Evolutionary conservation across 2,888 invertebrate species (phyloP), one percentile per base, ranked within the genome.

Genomic region (Acanthopleura granulata): DNA sequence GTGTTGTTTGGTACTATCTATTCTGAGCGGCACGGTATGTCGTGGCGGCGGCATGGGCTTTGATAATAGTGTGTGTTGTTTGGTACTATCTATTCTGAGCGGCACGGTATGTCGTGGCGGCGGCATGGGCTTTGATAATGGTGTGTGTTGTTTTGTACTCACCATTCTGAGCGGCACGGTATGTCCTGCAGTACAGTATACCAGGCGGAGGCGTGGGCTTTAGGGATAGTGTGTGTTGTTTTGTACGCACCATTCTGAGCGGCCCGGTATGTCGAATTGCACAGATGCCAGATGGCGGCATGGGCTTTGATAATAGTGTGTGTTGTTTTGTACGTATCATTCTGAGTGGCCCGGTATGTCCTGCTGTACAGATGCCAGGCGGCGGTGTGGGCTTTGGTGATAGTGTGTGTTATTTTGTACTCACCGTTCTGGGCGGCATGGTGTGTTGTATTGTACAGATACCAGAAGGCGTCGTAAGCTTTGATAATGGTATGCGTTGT

Each of bases 141-240:
- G 93, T 93, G 84, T 0, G 91, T 90, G 79, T 93, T 94, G 73
- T 93, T 85, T 86, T 94, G 94, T 69, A 66, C 30, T 25, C 22
- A 66, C 69, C 57, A n/a, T 22, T 22, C 22, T 57, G 57, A n/a
- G 57, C 1, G 18, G n/a, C 1, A 1, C 57, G 57, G 22, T 57
- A 57, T 18, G 22, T 57, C 18, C 3, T 57, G 12, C 30, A 6
- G 72, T 72, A 72, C 15, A 22, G 94, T 85, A 73, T 92, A 91
- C 83, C 93, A 94, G 0, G 91, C 93, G 73, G 91, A 91, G 0
- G 93, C 93, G 86, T 94, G 94, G 0, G 93, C 93, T 76, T 93
- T 88, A n/a, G 94, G 85, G 74, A 93, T 89, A 81, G 93, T 93
- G 84, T 0, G 91, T 90, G 79, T 93, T 94, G 74, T 93, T 85